Percentiles rank a stretch among this genome's conserved stretches.
phyloP scores from a whole-genome alignment of 2,113 vertebrate species.

The Podarcis cretensis region DNA sequence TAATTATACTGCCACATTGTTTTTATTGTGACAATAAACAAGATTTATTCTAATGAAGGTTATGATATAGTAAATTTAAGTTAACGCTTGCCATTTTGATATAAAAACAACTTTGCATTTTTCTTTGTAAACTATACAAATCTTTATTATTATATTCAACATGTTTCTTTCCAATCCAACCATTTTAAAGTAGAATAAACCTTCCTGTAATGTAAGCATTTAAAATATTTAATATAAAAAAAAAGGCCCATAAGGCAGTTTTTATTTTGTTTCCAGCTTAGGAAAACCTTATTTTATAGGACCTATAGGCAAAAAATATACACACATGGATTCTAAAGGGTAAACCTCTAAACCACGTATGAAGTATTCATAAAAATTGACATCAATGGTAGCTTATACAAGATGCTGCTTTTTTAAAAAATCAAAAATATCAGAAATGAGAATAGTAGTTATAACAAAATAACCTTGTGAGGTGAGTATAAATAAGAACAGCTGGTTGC shows the following conservation, averaged over 20 bases:
- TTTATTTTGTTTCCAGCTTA: slow-evolving; percentile 7
- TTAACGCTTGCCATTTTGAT: slow-evolving; percentile 50
- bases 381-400: neutral
- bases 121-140: slow-evolving; percentile 5
- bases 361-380: neutral
- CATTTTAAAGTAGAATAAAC: neutral
- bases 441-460: neutral
- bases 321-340: neutral
- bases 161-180: neutral
- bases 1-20: slow-evolving; percentile 56
- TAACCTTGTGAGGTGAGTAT: neutral
- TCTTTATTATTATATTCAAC: slow-evolving; percentile 41
- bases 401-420: neutral
- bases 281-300: neutral
- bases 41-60: slow-evolving; percentile 46
- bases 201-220: neutral
- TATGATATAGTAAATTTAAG: slow-evolving; percentile 49
- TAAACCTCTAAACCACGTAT: neutral
- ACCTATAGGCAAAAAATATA: neutral
- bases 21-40: slow-evolving; percentile 57
- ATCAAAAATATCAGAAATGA: too few relatives aligned
- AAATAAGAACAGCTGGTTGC: neutral
- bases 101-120: slow-evolving; percentile 35
- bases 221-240: neutral
- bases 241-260: neutral